Base-by-base conservation (phyloP, 53 echinoderm and acorn worm species). In the Holothuria leucospilota region DNA sequence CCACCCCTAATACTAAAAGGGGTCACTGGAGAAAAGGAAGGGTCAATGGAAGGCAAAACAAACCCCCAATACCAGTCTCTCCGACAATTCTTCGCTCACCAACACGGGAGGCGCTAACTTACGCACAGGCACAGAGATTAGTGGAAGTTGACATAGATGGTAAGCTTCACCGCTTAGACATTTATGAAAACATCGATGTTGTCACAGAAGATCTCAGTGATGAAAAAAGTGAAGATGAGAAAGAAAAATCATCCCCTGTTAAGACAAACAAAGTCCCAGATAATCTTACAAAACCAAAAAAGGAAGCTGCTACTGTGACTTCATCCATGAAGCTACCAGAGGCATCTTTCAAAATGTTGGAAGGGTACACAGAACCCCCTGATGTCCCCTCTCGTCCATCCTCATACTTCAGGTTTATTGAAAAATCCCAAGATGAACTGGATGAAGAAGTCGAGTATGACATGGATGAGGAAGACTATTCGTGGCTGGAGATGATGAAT, bases 401-500 rank as follows among this genome's bases (percentile, higher is more conserved):
- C 69, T 88, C 95, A 0, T 97, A 97, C 59, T 97, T 94, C 73
- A 86, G 98, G 58, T 97, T 90, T 78, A 95, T 97, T 81, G 98
- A 97, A 80, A 97, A 97, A 87, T 95, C 98, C 27, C 89, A 79
- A 61, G 98, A 97, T 63, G 98, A 97, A 67, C 90, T 97, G 40
- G 98, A 97, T 69, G 98, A 97, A 24, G 98, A 97, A 87, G 91
- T 97, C 9, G 98, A 97, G 82, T 97, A 97, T 81, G 98, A 97
- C 80, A 97, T 97, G 98, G 98, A 97, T 30, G 98, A 97, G 49
- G 98, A 97, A 42, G 98, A 97, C 68, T 95, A 97, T 78, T 95
- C 93, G 13, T 97, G 98, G 98, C 82, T 97, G 46, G 94, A 95
- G 34, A 90, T 97, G 92, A 90, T 97, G 87, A 97, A 97, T 63